A percentile compares a stretch with the other conserved stretches of the same genome.
phyloP scores from a whole-genome alignment of 2,113 vertebrate species.

The Malurus melanocephalus region DNA sequence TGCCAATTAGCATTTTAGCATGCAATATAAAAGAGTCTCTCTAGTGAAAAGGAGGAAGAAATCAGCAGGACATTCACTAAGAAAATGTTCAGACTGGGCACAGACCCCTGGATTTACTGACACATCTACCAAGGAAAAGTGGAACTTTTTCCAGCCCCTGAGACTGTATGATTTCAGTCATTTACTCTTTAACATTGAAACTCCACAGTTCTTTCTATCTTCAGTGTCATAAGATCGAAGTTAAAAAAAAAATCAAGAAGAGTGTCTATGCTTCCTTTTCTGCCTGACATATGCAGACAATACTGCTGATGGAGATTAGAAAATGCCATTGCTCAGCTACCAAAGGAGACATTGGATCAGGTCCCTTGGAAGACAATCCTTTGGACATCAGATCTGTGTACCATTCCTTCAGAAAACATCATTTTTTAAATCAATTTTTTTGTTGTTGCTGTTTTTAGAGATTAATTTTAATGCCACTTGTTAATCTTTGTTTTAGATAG shows the following conservation, averaged over 20 bases:
- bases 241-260: neutral
- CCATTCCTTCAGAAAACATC: neutral
- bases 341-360: neutral
- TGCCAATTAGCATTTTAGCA: neutral
- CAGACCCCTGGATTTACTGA: neutral
- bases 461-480: neutral
- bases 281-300: neutral
- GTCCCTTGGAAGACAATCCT: neutral
- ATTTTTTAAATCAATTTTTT: accelerated
- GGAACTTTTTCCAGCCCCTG: neutral
- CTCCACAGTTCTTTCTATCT: neutral
- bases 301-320: neutral
- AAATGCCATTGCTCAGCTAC: neutral
- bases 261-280: neutral
- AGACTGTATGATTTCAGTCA: neutral
- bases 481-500: neutral
- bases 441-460: neutral
- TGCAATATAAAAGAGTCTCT: neutral
- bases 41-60: neutral
- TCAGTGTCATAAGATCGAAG: neutral
- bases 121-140: neutral
- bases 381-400: neutral
- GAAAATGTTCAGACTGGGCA: neutral
- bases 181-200: neutral
- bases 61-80: neutral